Evolutionary conservation across 2,888 invertebrate species (phyloP), one percentile per base, ranked within the genome.

Genomic region (Sarcophaga caerulescens): DNA sequence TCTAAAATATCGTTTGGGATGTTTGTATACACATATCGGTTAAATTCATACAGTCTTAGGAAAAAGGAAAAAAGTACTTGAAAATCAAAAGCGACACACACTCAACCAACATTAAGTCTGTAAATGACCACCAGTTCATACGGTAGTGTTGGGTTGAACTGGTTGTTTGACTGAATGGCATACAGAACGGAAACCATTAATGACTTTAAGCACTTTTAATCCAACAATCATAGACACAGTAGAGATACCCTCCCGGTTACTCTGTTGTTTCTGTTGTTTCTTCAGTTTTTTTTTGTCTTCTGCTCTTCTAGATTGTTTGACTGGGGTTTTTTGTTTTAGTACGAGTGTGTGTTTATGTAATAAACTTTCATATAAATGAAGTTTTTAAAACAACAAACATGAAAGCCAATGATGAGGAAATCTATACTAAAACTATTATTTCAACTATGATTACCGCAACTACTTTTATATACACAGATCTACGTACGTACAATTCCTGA

Each of bases 151-250:
- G 35, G 25, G 4, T 25, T 25, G 35, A 8, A 60, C 60, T 52
- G 52, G 12, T 52, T 52, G 52, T 52, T 14, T 60, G 19, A 11
- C 60, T 60, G 19, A 17, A 11, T 19, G 14, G 60, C 47, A n/a
- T 68, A 70, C 12, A 80, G 70, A 86, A 84, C 86, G 86, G 86
- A 86, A 81, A 86, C 84, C 86, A 86, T 86, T 86, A 86, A 86
- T 86, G 86, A 81, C 84, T 86, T 86, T 86, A 84, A 86, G 86
- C 84, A 86, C 86, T 86, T 86, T 84, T 86, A 86, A 86, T 86
- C 86, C 81, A 81, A 81, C 85, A 81, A 75, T 78, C 81, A 85
- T 74, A 81, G 81, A 81, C 73, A 81, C 63, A 78, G 25, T 63
- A 59, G n/a, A 66, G n/a, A 75, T 59, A 74, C 68, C 14, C 14